These are phyloP conservation scores for Garra rufa DNA, from an alignment of 2,113 vertebrate species.

Conservation along the genomic window DNA sequence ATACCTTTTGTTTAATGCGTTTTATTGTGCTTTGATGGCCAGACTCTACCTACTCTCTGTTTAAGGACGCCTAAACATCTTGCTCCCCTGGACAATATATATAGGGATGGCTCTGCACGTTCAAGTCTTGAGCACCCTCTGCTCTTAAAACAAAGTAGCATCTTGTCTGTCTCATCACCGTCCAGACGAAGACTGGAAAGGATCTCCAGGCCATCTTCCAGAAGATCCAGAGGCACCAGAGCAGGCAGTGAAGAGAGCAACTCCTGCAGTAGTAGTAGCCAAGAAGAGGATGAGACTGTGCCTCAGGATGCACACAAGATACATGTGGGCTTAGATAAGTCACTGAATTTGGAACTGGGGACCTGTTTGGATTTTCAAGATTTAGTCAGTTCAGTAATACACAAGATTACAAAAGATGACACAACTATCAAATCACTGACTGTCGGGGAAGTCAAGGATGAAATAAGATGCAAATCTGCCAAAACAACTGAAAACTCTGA, in stretches of 20 bases:
- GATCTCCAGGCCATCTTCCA: slow-evolving; percentile 45
- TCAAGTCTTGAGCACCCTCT: slow-evolving; percentile 51
- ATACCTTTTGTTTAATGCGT: not conserved
- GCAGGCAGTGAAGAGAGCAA: slow-evolving; percentile 69
- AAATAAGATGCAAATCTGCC: not conserved
- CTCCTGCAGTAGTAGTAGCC: slow-evolving; percentile 67
- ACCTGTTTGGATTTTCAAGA: not conserved
- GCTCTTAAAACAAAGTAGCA: slow-evolving; percentile 66
- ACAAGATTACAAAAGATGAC: not conserved
- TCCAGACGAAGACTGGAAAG: slow-evolving; percentile 53
- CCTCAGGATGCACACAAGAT: slow-evolving; percentile 13
- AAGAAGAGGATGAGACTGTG: slow-evolving; percentile 54
- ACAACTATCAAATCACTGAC: slow-evolving; percentile 25
- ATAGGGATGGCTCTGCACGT: slow-evolving; percentile 28
- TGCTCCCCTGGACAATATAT: slow-evolving; percentile 64
- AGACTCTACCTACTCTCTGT: slow-evolving; percentile 54
- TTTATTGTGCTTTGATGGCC: slow-evolving; percentile 18
- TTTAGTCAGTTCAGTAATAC: slow-evolving; percentile 5
- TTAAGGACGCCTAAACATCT: slow-evolving; percentile 67
- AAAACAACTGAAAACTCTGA: slow-evolving; percentile 17
- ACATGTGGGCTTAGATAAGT: not conserved
- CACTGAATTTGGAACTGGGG: not conserved
- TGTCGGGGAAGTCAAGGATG: slow-evolving; percentile 15
- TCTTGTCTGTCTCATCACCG: slow-evolving; percentile 57
- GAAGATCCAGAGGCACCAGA: slow-evolving; percentile 41